Evolutionary conservation across 1,140 invertebrate genomes (phyloP).

Genomic region (Anoplolepis gracilipes): DNA sequence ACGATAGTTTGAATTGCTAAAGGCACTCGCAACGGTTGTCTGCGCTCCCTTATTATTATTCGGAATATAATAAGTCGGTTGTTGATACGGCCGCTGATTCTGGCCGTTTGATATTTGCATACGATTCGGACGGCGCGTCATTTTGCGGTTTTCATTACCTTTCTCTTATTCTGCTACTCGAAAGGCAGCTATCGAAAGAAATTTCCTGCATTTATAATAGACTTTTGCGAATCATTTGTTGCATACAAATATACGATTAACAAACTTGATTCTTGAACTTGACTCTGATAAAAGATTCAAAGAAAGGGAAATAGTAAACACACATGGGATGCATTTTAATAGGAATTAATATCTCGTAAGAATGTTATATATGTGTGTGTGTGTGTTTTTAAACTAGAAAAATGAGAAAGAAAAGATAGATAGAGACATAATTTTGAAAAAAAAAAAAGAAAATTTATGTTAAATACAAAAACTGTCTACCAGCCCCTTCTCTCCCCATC

Average conservation of each 20-base stretch:
- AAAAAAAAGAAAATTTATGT: background rate
- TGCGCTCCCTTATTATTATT: slow-evolving; percentile 69
- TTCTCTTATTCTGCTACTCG: background rate
- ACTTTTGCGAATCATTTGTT: background rate
- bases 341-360: background rate
- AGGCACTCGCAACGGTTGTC: slow-evolving; percentile 44
- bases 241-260: background rate
- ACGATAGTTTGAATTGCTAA: slow-evolving; percentile 79
- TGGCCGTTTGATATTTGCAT: slow-evolving; percentile 51
- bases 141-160: slow-evolving; percentile 1
- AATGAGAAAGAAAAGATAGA: background rate
- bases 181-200: slow-evolving; percentile 7
- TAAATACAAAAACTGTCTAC: background rate
- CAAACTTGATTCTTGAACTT: too few species aligned
- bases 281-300: background rate
- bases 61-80: slow-evolving; percentile 74
- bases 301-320: background rate
- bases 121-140: slow-evolving; percentile 6
- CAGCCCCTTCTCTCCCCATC: background rate
- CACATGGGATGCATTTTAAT: background rate
- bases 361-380: too few species aligned
- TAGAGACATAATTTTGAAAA: background rate
- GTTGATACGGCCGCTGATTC: slow-evolving; percentile 64
- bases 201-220: background rate
- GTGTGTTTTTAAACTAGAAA: background rate